Evolutionary conservation across 1,140 invertebrate species (phyloP).

Genomic region (fruit fly (Drosophila melanogaster)): DNA sequence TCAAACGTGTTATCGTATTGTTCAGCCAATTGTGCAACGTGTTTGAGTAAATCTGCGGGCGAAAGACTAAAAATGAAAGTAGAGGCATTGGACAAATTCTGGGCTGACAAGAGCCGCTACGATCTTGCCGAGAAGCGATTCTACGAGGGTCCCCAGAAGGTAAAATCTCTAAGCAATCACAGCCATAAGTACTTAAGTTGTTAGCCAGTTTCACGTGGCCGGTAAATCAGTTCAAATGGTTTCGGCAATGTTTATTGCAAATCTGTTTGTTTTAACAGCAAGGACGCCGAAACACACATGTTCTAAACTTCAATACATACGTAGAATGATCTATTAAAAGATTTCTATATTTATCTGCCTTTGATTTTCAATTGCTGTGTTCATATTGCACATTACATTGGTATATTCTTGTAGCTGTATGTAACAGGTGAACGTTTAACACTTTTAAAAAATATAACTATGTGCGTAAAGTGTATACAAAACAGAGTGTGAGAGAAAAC

Average conservation of each 20-base stretch:
- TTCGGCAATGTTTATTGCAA: conserved; percentile 13
- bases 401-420: conserved; percentile 9
- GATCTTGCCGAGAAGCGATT: conserved; percentile 86
- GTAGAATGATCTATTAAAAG: background rate
- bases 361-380: conserved; percentile 5
- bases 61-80: conserved; percentile 36
- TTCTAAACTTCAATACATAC: background rate
- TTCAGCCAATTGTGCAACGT: conserved; percentile 22
- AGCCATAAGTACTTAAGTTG: conserved; percentile 9
- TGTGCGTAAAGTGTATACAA: background rate
- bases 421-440: conserved; percentile 20
- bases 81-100: conserved; percentile 84
- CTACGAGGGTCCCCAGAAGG: conserved; percentile 77
- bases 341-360: background rate
- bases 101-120: conserved; percentile 86
- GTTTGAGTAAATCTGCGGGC: conserved; percentile 3
- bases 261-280: background rate
- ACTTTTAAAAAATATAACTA: background rate
- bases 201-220: conserved; percentile 24
- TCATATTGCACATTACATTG: background rate
- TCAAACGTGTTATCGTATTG: conserved; percentile 11
- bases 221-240: conserved; percentile 3
- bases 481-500: background rate
- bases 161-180: conserved; percentile 15
- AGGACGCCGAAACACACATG: background rate